phyloP scores from a whole-genome alignment of 2,888 invertebrate genomes.

The Molanna angustata region DNA sequence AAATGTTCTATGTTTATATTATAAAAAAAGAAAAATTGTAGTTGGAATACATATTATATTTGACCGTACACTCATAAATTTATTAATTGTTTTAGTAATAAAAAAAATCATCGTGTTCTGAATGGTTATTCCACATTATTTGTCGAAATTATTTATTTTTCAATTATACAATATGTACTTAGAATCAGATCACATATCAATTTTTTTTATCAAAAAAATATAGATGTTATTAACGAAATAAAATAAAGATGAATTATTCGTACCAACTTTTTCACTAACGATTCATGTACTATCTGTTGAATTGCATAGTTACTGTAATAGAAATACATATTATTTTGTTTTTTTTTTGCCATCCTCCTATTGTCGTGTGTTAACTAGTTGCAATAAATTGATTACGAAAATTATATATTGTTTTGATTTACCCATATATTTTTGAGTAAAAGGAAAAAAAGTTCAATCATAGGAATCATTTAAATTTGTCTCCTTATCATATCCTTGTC shows the following conservation, averaged over 20 bases:
- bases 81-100: neutral
- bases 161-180: no score
- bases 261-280: no score
- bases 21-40: neutral
- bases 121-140: neutral
- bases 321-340: conserved; percentile 10
- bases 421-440: no score
- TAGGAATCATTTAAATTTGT: no score
- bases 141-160: no score
- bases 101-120: neutral
- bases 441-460: no score
- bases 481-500: neutral
- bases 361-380: conserved; percentile 61
- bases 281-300: no score
- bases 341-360: conserved; percentile 45
- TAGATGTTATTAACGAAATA: no score
- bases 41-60: neutral
- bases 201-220: conserved; percentile 19
- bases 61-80: neutral
- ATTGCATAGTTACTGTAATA: conserved; percentile 9
- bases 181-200: conserved; percentile 20
- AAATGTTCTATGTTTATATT: neutral
- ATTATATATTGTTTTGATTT: conserved; percentile 13
- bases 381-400: conserved; percentile 48
- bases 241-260: no score